phyloP scores from a whole-genome alignment of 2,113 vertebrate genomes.

The Neogale vison region DNA sequence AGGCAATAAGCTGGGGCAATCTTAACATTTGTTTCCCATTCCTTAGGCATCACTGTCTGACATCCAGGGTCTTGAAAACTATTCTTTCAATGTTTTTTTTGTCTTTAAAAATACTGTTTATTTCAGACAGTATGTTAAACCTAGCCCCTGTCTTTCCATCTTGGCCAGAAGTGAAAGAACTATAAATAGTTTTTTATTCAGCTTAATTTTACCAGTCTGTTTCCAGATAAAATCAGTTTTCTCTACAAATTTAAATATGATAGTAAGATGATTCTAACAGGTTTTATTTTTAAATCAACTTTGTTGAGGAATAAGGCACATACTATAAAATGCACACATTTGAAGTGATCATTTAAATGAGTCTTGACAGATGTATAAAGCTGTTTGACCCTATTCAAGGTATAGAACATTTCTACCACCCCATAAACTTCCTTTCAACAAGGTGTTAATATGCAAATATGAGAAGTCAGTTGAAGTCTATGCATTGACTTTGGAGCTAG shows the following conservation, averaged over 20 bases:
- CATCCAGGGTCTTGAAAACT: background rate
- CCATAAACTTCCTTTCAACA: background rate
- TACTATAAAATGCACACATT: background rate
- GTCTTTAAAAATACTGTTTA: background rate
- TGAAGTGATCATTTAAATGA: slow-evolving; percentile 24
- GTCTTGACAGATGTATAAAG: background rate
- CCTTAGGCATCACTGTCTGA: background rate
- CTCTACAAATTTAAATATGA: background rate
- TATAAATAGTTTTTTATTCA: slow-evolving; percentile 35
- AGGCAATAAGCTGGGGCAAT: background rate
- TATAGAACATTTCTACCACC: background rate
- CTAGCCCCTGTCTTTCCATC: background rate
- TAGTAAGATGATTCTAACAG: background rate
- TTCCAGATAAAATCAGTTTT: slow-evolving; percentile 16
- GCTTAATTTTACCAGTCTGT: background rate
- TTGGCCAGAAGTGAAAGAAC: slow-evolving; percentile 14
- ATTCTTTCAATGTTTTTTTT: background rate
- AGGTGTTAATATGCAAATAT: background rate
- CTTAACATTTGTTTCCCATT: background rate
- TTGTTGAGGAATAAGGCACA: background rate
- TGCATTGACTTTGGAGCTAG: background rate
- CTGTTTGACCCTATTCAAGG: background rate
- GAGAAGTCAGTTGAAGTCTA: background rate
- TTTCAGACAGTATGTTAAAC: slow-evolving; percentile 15
- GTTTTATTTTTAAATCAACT: slow-evolving; percentile 34